Evolutionary conservation across 2,797 vertebrate species (phyloP).

Genomic region (Sebastes nivosus): DNA sequence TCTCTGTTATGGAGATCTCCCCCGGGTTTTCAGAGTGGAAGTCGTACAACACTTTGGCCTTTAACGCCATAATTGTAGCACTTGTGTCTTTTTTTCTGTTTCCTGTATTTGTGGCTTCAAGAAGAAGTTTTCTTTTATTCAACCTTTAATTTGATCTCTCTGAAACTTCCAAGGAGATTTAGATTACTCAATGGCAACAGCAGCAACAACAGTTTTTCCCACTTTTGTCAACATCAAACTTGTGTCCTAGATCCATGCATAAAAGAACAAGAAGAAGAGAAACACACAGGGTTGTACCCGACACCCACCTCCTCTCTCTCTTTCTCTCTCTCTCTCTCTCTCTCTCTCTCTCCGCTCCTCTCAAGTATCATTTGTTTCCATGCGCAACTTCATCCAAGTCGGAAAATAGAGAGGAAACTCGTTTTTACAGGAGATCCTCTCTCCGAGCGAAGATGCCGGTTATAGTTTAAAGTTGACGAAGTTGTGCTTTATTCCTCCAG

Average conservation of each 20-base stretch:
- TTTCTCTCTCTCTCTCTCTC: neutral
- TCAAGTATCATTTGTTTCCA: slow-evolving; percentile 69
- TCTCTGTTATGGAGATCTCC: slow-evolving; percentile 92
- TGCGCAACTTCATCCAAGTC: slow-evolving; percentile 48
- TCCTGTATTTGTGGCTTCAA: neutral
- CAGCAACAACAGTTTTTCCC: neutral
- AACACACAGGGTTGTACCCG: slow-evolving; percentile 37
- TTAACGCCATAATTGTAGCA: slow-evolving; percentile 84
- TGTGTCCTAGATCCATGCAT: slow-evolving; percentile 5
- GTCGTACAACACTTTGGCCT: slow-evolving; percentile 91
- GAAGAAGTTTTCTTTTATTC: slow-evolving; percentile 7
- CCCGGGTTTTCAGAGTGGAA: slow-evolving; percentile 93
- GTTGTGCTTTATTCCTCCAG: slow-evolving; percentile 4
- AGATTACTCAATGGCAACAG: neutral
- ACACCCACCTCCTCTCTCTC: slow-evolving; percentile 62
- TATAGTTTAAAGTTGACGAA: neutral
- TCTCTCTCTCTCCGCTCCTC: slow-evolving; percentile 19
- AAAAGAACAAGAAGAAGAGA: slow-evolving; percentile 15
- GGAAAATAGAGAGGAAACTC: slow-evolving; percentile 2
- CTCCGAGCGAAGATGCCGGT: neutral
- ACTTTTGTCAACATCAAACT: neutral
- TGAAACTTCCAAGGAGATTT: neutral
- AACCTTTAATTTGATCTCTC: neutral
- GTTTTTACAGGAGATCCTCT: neutral
- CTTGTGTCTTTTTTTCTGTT: neutral